Evolutionary conservation across 2,113 vertebrate genomes (phyloP), one percentile per base, ranked within the genome.

Genomic region (Mobula birostris): DNA sequence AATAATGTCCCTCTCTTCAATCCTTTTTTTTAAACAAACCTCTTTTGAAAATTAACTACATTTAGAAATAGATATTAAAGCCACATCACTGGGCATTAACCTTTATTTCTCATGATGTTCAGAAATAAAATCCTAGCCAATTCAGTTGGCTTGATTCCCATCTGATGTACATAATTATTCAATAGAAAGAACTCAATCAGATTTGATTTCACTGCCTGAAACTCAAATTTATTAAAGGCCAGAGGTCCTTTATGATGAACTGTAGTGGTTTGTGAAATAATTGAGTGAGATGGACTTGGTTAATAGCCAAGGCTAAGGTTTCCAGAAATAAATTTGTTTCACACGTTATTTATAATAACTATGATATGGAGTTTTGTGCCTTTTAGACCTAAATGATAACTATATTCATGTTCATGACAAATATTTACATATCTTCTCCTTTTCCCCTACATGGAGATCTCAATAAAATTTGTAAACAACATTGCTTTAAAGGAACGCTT

Each of bases 61-160:
- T 74, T 70, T 56, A n/a, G 40, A 92, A 92, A 70, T 92, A 72
- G 36, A n/a, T 91, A 68, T 92, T 92, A 40, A 32, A 56, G 32
- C 68, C 36, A 74, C 27, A 21, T 74, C 27, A 68, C 72, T 27
- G 48, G 91, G 9, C 36, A 93, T 74, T 93, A 48, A 76, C 74
- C 91, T 93, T 93, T 74, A 93, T 74, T 74, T 93, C 19, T 56
- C 70, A 29, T 74, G 91, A 56, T 19, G 27, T 74, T 93, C 68
- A 32, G 29, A 63, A 24, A 56, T 24, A 93, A 92, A 93, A 74
- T 48, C 70, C 17, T 17, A 93, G 40, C 40, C 87, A 93, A 24
- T 27, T 93, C 12, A 93, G 19, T 5, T 93, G 68, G 91, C 91
- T 74, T 56, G 36, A 74, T 56, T 93, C 68, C 70, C 36, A 56